phyloP scores from a whole-genome alignment of 2,113 vertebrate genomes.

The Xerus inauris region DNA sequence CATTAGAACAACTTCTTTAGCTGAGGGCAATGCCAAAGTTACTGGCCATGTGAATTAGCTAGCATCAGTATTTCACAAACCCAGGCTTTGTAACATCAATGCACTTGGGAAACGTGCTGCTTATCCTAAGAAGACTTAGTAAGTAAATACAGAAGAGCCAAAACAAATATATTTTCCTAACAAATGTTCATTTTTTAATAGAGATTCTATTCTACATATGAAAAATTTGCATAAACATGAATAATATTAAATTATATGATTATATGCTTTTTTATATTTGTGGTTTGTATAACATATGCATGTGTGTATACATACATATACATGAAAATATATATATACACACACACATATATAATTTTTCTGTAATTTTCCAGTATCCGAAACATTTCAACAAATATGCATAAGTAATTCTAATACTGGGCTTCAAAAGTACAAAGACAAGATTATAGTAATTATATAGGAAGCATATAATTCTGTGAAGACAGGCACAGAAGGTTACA shows the following conservation, averaged over 20 bases:
- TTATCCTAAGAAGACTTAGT: background rate
- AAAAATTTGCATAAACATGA: background rate
- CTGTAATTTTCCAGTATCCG: background rate
- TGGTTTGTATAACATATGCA: background rate
- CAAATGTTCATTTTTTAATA: conserved; percentile 11
- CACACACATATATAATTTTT: background rate
- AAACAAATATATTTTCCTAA: background rate
- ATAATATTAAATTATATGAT: background rate
- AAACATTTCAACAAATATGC: background rate
- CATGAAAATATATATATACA: background rate
- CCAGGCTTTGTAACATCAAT: background rate
- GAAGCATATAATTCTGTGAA: background rate
- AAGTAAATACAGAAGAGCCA: background rate
- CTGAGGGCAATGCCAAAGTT: background rate
- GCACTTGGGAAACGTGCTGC: background rate
- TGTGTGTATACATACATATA: background rate
- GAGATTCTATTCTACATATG: background rate
- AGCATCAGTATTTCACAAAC: background rate
- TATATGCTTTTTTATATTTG: background rate
- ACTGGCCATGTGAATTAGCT: background rate
- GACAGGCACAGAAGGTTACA: background rate
- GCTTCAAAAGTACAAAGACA: background rate
- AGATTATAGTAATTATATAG: background rate
- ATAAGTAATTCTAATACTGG: background rate
- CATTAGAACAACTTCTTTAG: background rate